phyloP scores from a whole-genome alignment of 2,888 invertebrate species.

The Megamerina dolium region DNA sequence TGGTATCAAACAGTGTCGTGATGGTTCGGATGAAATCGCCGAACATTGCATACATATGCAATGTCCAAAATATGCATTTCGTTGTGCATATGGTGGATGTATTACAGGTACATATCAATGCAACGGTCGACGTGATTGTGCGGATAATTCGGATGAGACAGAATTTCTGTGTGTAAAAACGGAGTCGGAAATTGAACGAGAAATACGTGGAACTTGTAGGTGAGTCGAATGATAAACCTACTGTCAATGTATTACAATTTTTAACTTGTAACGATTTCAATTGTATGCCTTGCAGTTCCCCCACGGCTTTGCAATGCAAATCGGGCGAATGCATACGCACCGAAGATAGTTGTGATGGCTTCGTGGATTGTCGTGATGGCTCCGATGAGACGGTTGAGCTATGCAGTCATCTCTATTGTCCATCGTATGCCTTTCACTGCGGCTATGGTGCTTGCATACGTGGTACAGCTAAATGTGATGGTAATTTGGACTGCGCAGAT shows the following conservation, averaged over 20 bases:
- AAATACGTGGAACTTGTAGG: slow-evolving; percentile 6
- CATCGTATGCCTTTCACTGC: slow-evolving; percentile 31
- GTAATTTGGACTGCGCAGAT: slow-evolving; percentile 28
- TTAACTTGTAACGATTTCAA: too few species aligned
- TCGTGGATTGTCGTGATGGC: slow-evolving; percentile 34
- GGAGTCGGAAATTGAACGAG: background rate
- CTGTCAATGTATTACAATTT: too few species aligned
- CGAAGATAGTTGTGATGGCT: slow-evolving; percentile 35
- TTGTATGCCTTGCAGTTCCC: too few species aligned
- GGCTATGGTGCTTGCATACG: slow-evolving; percentile 34
- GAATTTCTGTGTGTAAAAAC: slow-evolving; percentile 1
- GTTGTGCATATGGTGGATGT: slow-evolving; percentile 41
- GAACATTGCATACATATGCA: slow-evolving; percentile 30
- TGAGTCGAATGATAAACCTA: too few species aligned
- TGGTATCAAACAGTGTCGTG: slow-evolving; percentile 34
- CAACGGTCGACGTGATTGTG: slow-evolving; percentile 26
- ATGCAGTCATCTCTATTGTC: slow-evolving; percentile 25
- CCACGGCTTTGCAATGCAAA: slow-evolving; percentile 32
- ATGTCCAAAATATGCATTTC: slow-evolving; percentile 52
- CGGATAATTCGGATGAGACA: slow-evolving; percentile 29
- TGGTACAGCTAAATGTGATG: slow-evolving; percentile 25
- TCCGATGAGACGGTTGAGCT: slow-evolving; percentile 39
- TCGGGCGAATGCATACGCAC: slow-evolving; percentile 37
- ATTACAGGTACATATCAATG: slow-evolving; percentile 21
- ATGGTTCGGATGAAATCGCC: slow-evolving; percentile 40